Evolutionary conservation across 2,888 invertebrate genomes (phyloP), one percentile per base, ranked within the genome.

Genomic region (Rugalucina vietnamica): DNA sequence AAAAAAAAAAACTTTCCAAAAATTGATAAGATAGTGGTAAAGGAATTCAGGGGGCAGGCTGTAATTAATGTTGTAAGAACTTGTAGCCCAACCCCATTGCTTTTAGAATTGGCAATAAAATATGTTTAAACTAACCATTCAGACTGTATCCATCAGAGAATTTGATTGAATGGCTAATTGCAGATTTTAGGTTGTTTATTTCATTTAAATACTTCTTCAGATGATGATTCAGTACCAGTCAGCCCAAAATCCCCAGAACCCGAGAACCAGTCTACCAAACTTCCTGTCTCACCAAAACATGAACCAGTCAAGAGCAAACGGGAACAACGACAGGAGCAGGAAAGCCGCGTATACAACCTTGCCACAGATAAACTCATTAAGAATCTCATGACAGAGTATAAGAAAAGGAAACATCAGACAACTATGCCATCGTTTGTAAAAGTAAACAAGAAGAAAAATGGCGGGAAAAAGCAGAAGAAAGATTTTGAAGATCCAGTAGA

Each of bases 321-420:
- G 88, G 92, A 90, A 84, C 84, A 90, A 88, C 77, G 91, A 24
- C 91, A 92, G 24, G 93, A 94, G 69, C 86, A 94, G 12, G 91
- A 92, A 76, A 91, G 92, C 87, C 91, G 91, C 37, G 94, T 95
- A 5, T 95, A 95, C 90, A 94, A 94, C 18, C 94, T 95, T 24
- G 95, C 95, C 49, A 95, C 95, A 8, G 95, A 95, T 79, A 94
- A 95, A 82, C 95, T 96, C 85, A 94, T 96, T 70, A 94, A 95
- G 85, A 93, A 94, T 54, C 93, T 96, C 87, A 95, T 96, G 94
- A 95, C 95, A 34, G 96, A 96, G 89, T 96, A 96, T 90, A 95
- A 96, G 88, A 95, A 95, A 83, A 95, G 95, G 76, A 96, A 96
- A 91, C 95, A 95, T 79, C 95, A 94, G 69, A 94, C 95, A 83